phyloP scores from a whole-genome alignment of 2,797 vertebrate genomes.

The Megalops cyprinoides region DNA sequence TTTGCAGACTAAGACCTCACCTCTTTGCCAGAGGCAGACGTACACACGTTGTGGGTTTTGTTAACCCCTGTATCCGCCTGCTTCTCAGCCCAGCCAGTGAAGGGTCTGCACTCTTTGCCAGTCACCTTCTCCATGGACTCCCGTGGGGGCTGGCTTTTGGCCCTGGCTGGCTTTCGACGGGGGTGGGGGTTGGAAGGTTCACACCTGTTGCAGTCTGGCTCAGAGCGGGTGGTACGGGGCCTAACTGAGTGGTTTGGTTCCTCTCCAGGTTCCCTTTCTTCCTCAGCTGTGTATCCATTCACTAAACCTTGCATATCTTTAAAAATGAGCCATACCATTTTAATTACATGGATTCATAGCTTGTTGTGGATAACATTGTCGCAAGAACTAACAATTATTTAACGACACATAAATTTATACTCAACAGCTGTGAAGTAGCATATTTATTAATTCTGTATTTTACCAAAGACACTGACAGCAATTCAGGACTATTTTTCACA shows the following conservation, averaged over 20 bases:
- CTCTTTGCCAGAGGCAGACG: constrained; percentile 81
- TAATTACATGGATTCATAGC: neutral
- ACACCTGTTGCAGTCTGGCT: constrained; percentile 51
- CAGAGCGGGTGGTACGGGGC: constrained; percentile 31
- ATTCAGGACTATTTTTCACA: no score
- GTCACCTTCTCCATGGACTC: constrained; percentile 55
- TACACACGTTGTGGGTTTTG: constrained; percentile 90
- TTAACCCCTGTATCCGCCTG: constrained; percentile 81
- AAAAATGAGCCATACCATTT: neutral
- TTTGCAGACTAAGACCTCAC: constrained; percentile 58
- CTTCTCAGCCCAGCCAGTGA: constrained; percentile 88
- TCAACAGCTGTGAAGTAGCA: neutral
- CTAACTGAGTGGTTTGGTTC: constrained; percentile 26
- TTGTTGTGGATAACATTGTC: neutral
- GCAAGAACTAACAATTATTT: neutral
- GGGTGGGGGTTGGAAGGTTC: constrained; percentile 62
- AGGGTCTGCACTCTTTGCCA: constrained; percentile 80
- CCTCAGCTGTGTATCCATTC: constrained; percentile 15
- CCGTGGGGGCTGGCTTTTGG: constrained; percentile 51
- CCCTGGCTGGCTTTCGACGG: constrained; percentile 63
- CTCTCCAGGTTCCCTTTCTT: constrained; percentile 39
- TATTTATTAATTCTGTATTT: no score
- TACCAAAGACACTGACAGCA: no score
- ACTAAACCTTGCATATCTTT: constrained; percentile 22
- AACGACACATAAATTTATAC: neutral